phyloP scores from a whole-genome alignment of 2,888 invertebrate genomes.

The Meliscaeva auricollis region DNA sequence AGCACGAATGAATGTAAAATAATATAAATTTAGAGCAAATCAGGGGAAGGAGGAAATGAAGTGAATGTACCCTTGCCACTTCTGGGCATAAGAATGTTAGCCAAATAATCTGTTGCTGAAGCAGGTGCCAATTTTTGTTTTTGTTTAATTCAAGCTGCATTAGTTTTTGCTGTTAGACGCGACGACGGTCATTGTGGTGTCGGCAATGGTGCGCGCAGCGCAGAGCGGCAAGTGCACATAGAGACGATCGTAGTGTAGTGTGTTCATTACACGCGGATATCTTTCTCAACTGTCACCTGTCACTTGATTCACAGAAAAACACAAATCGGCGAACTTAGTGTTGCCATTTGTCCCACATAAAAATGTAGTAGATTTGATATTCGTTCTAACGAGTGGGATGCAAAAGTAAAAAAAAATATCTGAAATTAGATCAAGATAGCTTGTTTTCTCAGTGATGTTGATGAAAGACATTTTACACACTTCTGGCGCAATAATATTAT shows the following conservation, averaged over 20 bases:
- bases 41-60: conserved; percentile 46
- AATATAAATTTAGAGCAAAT: conserved; percentile 43
- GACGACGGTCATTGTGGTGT: not conserved
- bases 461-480: conserved; percentile 41
- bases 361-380: not conserved
- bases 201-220: not conserved
- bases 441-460: not conserved
- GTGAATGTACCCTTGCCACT: conserved; percentile 29
- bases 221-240: conserved; percentile 10
- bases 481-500: conserved; percentile 3
- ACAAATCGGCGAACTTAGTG: conserved; percentile 4
- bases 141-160: conserved; percentile 46
- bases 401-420: not conserved
- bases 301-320: conserved; percentile 27
- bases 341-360: conserved; percentile 33
- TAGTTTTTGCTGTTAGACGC: not conserved
- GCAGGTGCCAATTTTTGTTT: conserved; percentile 64
- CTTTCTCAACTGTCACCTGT: conserved; percentile 65
- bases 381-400: not conserved
- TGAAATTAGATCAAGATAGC: conserved; percentile 46
- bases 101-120: conserved; percentile 51
- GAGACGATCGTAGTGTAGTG: not conserved
- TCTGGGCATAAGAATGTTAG: conserved; percentile 45
- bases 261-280: conserved; percentile 53
- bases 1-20: conserved; percentile 40